Evolutionary conservation across 2,888 invertebrate species (phyloP).

Genomic region (Dynastes tityus): DNA sequence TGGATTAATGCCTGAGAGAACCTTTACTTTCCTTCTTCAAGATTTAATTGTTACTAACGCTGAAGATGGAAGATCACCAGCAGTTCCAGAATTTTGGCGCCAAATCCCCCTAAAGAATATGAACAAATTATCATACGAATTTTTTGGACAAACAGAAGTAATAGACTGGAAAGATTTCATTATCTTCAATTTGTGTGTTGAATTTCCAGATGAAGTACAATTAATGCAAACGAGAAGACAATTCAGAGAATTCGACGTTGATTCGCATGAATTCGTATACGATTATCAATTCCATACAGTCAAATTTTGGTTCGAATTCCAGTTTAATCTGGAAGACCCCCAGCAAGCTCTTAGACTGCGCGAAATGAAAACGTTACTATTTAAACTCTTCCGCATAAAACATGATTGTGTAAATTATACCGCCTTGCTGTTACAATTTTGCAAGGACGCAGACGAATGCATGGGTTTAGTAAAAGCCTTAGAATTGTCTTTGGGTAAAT

Average conservation of each 20-base stretch:
- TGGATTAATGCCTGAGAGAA: constrained; percentile 67
- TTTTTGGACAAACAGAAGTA: constrained; percentile 75
- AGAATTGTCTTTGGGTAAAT: constrained; percentile 73
- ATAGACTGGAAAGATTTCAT: constrained; percentile 81
- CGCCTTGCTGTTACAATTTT: constrained; percentile 76
- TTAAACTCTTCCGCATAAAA: constrained; percentile 73
- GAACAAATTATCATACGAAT: constrained; percentile 56
- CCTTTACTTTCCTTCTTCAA: constrained; percentile 69
- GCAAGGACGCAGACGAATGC: constrained; percentile 74
- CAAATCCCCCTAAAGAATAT: constrained; percentile 58
- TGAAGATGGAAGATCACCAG: constrained; percentile 61
- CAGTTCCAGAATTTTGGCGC: constrained; percentile 67
- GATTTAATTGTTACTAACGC: constrained; percentile 67
- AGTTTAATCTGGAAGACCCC: constrained; percentile 53
- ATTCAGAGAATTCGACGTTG: constrained; percentile 72
- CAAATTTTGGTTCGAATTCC: constrained; percentile 69
- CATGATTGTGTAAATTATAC: constrained; percentile 75
- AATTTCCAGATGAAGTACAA: constrained; percentile 74
- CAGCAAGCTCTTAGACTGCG: constrained; percentile 35
- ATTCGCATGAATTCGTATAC: constrained; percentile 65
- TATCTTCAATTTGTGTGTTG: constrained; percentile 74
- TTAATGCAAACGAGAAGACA: constrained; percentile 71
- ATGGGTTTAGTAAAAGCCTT: constrained; percentile 76
- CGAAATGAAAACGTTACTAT: constrained; percentile 68
- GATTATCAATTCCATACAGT: constrained; percentile 65